These are phyloP conservation scores for Saimiri boliviensis DNA, from an alignment of 2,113 vertebrate genomes.

Conservation along the genomic window DNA sequence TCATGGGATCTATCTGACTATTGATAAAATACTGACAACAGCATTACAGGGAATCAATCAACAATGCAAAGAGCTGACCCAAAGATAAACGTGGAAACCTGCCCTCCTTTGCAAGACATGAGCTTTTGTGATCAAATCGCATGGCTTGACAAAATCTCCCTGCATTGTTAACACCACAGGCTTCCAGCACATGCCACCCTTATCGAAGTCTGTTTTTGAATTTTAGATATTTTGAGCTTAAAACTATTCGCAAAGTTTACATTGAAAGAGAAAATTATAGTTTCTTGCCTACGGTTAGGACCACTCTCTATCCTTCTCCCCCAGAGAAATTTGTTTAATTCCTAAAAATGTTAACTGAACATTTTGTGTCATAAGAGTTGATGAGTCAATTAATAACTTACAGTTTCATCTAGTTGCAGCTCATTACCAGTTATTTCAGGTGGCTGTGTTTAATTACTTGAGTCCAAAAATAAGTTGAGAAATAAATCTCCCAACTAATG, in stretches of 20 bases:
- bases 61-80: constrained; percentile 89
- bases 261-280: constrained; percentile 13
- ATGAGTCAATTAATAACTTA: constrained; percentile 63
- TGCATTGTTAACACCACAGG: constrained; percentile 70
- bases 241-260: background rate
- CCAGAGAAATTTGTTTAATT: background rate
- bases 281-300: background rate
- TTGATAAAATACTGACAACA: constrained; percentile 87
- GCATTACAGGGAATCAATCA: constrained; percentile 83
- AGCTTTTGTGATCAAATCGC: constrained; percentile 84
- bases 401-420: constrained; percentile 60
- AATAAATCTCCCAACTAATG: constrained; percentile 76
- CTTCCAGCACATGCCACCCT: constrained; percentile 58
- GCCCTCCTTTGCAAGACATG: constrained; percentile 79
- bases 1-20: constrained; percentile 85
- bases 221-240: background rate
- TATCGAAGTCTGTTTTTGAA: constrained; percentile 51
- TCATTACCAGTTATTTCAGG: constrained; percentile 60
- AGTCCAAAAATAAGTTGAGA: constrained; percentile 73
- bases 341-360: constrained; percentile 47
- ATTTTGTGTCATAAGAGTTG: constrained; percentile 21
- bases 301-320: background rate
- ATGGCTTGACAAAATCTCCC: constrained; percentile 80
- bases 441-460: constrained; percentile 75
- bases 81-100: constrained; percentile 82